phyloP scores from a whole-genome alignment of 2,888 invertebrate species.

The Caenorhabditis angaria region DNA sequence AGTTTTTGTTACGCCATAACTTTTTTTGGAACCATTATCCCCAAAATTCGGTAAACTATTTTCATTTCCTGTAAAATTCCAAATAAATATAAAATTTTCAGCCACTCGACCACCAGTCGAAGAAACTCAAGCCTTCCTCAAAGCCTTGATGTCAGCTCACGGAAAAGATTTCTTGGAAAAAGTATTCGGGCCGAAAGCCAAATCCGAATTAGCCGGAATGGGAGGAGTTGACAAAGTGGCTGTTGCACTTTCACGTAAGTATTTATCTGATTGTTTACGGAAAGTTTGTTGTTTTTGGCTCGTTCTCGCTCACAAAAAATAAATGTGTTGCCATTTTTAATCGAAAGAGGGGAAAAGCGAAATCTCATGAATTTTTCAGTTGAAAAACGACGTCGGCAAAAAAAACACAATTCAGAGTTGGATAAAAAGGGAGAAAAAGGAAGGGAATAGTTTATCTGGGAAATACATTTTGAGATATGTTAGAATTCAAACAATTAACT shows the following conservation, averaged over 20 bases:
- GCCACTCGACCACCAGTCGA: slow-evolving; percentile 95
- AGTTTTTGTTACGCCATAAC: too few relatives aligned
- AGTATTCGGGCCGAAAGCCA: slow-evolving; percentile 91
- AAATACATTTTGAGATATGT: too few relatives aligned
- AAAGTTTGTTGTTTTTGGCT: background rate
- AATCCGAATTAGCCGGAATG: slow-evolving; percentile 87
- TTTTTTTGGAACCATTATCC: too few relatives aligned
- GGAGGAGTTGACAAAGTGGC: slow-evolving; percentile 95
- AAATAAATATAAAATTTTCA: slow-evolving; percentile 74
- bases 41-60: too few relatives aligned
- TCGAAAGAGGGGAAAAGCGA: slow-evolving; percentile 9
- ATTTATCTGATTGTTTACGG: background rate
- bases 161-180: slow-evolving; percentile 96
- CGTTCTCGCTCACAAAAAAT: background rate
- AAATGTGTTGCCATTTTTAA: slow-evolving; percentile 2
- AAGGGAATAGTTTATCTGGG: slow-evolving; percentile 3
- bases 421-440: slow-evolving; percentile 19
- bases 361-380: slow-evolving; percentile 11
- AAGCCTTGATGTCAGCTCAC: slow-evolving; percentile 90
- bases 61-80: too few relatives aligned
- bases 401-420: background rate
- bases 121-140: slow-evolving; percentile 92
- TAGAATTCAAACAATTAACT: too few relatives aligned
- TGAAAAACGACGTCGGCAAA: background rate
- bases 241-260: slow-evolving; percentile 86